phyloP scores from a whole-genome alignment of 2,888 invertebrate species.

The Cheilosia urbana region DNA sequence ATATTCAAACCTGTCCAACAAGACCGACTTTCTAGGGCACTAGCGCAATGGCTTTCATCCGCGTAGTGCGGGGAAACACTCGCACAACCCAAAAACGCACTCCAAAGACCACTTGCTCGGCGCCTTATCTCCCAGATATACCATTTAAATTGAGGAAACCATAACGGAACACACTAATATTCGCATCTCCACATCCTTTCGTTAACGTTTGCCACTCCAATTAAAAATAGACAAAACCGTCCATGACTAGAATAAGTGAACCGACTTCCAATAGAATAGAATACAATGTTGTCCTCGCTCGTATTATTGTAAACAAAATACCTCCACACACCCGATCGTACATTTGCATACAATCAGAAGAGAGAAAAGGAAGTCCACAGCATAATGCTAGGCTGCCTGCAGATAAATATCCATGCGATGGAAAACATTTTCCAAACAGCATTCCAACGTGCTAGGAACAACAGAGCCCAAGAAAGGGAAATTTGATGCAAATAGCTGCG shows the following conservation, averaged over 20 bases:
- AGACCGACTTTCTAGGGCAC: too few species aligned
- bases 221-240: conserved; percentile 38
- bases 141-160: too few species aligned
- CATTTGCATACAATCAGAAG: conserved; percentile 58
- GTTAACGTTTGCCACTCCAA: conserved; percentile 35
- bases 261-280: conserved; percentile 8
- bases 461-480: conserved; percentile 49
- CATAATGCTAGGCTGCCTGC: neutral
- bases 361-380: conserved; percentile 44
- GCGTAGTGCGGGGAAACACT: too few species aligned
- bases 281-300: neutral
- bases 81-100: too few species aligned
- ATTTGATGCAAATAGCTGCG: conserved; percentile 73
- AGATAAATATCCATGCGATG: neutral
- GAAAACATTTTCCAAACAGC: conserved; percentile 63
- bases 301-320: conserved; percentile 62
- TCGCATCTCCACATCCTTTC: neutral
- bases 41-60: too few species aligned
- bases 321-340: conserved; percentile 20
- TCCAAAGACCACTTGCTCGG: too few species aligned
- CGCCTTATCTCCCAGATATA: too few species aligned
- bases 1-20: too few species aligned
- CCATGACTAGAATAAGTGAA: conserved; percentile 50
- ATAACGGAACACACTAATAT: too few species aligned
- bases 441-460: conserved; percentile 58